A percentile compares a stretch with the other conserved stretches of the same genome.
Conservation (phyloP, 2,113 vertebrate species). For the Polyodon spathula region DNA sequence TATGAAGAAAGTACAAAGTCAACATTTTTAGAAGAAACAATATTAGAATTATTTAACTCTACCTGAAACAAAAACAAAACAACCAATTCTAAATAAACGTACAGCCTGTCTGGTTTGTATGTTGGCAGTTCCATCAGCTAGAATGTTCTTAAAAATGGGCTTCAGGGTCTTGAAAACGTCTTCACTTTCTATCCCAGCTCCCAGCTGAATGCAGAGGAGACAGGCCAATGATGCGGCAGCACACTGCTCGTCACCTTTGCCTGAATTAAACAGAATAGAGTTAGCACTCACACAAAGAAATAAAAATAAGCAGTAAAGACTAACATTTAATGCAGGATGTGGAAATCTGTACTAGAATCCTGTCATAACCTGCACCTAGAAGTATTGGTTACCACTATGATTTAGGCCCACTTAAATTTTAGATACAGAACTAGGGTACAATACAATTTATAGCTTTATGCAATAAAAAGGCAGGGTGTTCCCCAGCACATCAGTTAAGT, state of each 20-base stretch:
- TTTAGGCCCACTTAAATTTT: too few relatives aligned
- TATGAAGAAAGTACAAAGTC: too few relatives aligned
- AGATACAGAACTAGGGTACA: neutral
- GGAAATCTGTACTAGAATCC: too few relatives aligned
- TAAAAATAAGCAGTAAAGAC: too few relatives aligned
- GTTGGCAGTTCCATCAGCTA: slow-evolving; percentile 76
- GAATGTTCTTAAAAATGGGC: slow-evolving; percentile 81
- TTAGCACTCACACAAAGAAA: too few relatives aligned
- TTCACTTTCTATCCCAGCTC: slow-evolving; percentile 90
- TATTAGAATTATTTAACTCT: too few relatives aligned
- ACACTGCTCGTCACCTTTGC: slow-evolving; percentile 86
- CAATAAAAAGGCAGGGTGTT: too few relatives aligned
- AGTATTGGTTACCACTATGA: too few relatives aligned
- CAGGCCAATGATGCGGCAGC: slow-evolving; percentile 81
- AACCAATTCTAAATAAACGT: slow-evolving; percentile 38
- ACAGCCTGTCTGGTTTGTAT: slow-evolving; percentile 83
- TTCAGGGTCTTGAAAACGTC: slow-evolving; percentile 87
- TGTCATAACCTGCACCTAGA: too few relatives aligned
- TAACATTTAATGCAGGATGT: too few relatives aligned
- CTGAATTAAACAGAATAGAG: slow-evolving; percentile 37
- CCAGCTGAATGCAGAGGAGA: slow-evolving; percentile 87
- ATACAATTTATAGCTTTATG: neutral
- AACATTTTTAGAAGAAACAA: too few relatives aligned
- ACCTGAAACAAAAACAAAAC: neutral
- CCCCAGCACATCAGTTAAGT: neutral